A percentile compares a stretch with the other conserved stretches of the same genome.
These are phyloP conservation scores for Leptinotarsa lineolata DNA, from an alignment of 1,140 invertebrate species.

Conservation along the genomic window DNA sequence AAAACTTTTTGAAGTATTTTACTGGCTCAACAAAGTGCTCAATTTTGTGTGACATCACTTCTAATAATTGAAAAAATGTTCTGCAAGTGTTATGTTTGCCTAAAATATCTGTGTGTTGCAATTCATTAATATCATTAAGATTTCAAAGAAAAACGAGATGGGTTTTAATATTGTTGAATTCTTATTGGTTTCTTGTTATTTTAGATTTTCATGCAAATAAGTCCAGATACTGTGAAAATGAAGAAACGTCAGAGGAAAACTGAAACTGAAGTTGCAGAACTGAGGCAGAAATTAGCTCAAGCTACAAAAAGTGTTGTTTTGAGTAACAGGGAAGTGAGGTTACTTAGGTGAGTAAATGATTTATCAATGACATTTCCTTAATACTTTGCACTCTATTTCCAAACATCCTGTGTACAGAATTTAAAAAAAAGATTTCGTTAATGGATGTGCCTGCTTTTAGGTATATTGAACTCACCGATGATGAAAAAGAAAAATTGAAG, in stretches of 20 bases:
- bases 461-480: constrained; percentile 90
- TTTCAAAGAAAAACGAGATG: too few species aligned
- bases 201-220: constrained; percentile 74
- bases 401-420: background rate
- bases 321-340: constrained; percentile 87
- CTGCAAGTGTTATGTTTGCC: too few species aligned
- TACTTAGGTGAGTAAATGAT: constrained; percentile 68
- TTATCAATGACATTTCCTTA: constrained; percentile 1
- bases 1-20: too few species aligned
- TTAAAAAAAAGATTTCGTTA: background rate
- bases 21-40: too few species aligned
- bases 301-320: constrained; percentile 85
- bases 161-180: background rate
- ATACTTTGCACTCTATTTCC: too few species aligned
- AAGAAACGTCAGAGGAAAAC: constrained; percentile 87
- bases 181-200: constrained; percentile 19
- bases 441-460: constrained; percentile 53
- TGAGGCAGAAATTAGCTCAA: constrained; percentile 80
- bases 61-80: too few species aligned
- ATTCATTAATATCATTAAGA: too few species aligned
- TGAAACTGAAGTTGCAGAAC: constrained; percentile 85
- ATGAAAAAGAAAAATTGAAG: constrained; percentile 90
- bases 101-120: too few species aligned
- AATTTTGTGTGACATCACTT: too few species aligned
- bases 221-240: constrained; percentile 81